Evolutionary conservation across 2,113 vertebrate species (phyloP).

Genomic region (Mesembrinibis cayennensis): DNA sequence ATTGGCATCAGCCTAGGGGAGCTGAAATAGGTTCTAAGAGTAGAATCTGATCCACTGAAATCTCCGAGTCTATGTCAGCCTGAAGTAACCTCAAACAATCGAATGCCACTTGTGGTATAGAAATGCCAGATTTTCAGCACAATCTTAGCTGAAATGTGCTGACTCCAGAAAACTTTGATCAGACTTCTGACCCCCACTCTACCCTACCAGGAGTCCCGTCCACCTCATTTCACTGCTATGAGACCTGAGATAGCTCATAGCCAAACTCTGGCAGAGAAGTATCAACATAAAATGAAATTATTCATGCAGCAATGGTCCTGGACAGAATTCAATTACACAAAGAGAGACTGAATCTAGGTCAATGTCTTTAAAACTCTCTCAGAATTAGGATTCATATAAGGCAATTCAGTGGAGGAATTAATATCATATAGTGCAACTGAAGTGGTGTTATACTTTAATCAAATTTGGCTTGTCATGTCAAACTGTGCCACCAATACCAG

Average conservation of each 20-base stretch:
- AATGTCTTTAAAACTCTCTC: not conserved
- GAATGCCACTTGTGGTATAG: not conserved
- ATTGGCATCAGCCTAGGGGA: not conserved
- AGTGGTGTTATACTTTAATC: not conserved
- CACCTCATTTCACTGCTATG: not conserved
- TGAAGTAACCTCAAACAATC: not conserved
- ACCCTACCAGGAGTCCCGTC: no score
- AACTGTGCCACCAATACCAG: not conserved
- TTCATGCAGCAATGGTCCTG: not conserved
- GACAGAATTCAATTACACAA: not conserved
- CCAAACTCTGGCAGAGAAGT: not conserved
- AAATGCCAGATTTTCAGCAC: not conserved
- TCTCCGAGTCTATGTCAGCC: not conserved
- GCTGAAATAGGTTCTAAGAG: not conserved
- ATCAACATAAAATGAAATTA: not conserved
- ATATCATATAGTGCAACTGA: not conserved
- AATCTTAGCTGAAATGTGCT: not conserved
- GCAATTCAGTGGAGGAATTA: not conserved
- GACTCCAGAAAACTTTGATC: not conserved
- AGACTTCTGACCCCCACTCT: not conserved
- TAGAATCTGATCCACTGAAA: not conserved
- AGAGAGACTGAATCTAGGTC: not conserved
- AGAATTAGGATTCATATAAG: not conserved
- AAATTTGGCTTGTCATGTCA: not conserved
- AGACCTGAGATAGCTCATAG: not conserved